phyloP scores from a whole-genome alignment of 2,113 vertebrate species.

The Furnarius figulus region DNA sequence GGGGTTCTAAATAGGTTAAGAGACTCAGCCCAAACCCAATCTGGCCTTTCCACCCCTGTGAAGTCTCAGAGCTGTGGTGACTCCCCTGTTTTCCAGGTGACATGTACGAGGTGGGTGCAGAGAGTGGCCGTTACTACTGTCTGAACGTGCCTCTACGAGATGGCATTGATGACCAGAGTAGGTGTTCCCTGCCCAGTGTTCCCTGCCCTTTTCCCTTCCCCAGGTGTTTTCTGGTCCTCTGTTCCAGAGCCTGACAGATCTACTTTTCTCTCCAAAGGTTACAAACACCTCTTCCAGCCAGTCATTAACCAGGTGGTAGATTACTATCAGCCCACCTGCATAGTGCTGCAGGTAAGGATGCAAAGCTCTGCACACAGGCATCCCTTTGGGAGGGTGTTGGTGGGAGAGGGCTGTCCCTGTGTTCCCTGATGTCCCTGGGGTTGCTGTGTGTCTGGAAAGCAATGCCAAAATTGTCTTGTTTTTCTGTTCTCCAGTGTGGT shows the following conservation, averaged over 20 bases:
- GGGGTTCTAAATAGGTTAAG: not conserved
- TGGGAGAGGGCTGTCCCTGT: accelerated
- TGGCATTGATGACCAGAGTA: slow-evolving; percentile 96
- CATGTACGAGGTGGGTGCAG: slow-evolving; percentile 98
- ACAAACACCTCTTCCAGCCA: slow-evolving; percentile 96
- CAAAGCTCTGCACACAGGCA: accelerated
- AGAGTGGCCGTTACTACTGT: slow-evolving; percentile 97
- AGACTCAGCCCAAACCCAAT: not conserved
- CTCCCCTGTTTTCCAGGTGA: slow-evolving; percentile 80
- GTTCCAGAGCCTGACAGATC: slow-evolving; percentile 33
- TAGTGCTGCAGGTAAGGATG: slow-evolving; percentile 90
- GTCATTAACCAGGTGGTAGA: slow-evolving; percentile 98
- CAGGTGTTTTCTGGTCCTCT: slow-evolving; percentile 5
- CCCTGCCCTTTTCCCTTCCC: not conserved
- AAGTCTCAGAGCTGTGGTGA: not conserved
- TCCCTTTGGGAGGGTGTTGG: not conserved
- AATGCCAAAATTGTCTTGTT: not conserved
- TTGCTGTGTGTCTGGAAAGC: not conserved
- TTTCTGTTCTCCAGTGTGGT: slow-evolving; percentile 83
- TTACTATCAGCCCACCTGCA: slow-evolving; percentile 97
- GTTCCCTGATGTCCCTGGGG: not conserved
- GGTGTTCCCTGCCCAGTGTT: not conserved
- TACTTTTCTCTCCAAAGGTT: slow-evolving; percentile 80
- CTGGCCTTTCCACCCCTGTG: not conserved
- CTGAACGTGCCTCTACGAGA: slow-evolving; percentile 95